phyloP scores from a whole-genome alignment of 1,140 invertebrate species.

The Pseudomyrmex gracilis region DNA sequence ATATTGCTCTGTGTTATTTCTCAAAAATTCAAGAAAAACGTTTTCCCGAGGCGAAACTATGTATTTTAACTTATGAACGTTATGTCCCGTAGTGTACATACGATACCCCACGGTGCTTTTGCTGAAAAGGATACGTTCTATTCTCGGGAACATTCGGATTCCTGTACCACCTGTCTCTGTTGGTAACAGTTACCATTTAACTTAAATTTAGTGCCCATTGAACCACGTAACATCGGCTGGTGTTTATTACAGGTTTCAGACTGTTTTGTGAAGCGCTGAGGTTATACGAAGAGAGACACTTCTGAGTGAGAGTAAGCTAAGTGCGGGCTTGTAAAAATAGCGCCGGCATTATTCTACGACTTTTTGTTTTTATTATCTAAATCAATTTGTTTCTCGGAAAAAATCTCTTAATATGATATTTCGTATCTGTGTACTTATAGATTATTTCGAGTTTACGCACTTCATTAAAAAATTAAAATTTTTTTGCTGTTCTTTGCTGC shows the following conservation, averaged over 20 bases:
- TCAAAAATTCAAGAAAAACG: constrained; percentile 3
- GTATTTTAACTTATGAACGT: constrained; percentile 9
- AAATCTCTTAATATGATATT: no score
- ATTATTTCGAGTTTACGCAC: background rate
- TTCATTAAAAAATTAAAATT: background rate
- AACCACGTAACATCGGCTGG: constrained; percentile 27
- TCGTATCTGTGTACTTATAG: no score
- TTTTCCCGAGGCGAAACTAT: background rate
- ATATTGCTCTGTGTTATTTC: background rate
- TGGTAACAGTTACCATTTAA: constrained; percentile 42
- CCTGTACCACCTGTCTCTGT: background rate
- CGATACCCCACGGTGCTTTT: background rate
- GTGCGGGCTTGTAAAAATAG: background rate
- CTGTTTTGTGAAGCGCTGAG: background rate
- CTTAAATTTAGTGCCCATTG: constrained; percentile 25
- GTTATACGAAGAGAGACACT: background rate
- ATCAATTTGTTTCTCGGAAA: background rate
- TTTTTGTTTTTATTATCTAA: background rate
- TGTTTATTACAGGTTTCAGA: constrained; percentile 31
- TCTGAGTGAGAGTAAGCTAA: background rate
- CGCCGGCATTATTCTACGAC: background rate
- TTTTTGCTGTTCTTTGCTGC: background rate
- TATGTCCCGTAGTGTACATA: background rate
- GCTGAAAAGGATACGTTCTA: background rate
- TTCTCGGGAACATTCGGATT: constrained; percentile 24